phyloP scores from a whole-genome alignment of 92 coral and sea anemone genomes.

The Parazoanthus swiftii region DNA sequence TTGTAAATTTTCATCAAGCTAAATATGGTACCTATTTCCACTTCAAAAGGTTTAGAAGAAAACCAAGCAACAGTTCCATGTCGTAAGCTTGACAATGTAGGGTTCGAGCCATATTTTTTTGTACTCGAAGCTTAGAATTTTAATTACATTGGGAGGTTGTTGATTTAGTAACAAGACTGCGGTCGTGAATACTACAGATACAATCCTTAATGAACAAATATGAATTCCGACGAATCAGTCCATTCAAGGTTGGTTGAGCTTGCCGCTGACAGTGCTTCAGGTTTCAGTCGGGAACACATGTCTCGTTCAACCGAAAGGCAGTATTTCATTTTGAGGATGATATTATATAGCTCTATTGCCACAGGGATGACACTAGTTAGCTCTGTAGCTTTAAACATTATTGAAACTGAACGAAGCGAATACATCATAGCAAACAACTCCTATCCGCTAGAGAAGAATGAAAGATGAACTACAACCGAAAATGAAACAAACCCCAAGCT shows the following conservation, averaged over 20 bases:
- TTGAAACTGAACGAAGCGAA: not conserved
- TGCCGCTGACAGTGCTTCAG: constrained; percentile 1
- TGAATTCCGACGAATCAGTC: not conserved
- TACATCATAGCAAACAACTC: too few relatives aligned
- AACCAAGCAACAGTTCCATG: too few relatives aligned
- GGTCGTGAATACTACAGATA: not conserved
- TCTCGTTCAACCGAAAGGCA: too few relatives aligned
- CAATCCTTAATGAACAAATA: not conserved
- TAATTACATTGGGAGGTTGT: not conserved
- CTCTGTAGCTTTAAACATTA: not conserved
- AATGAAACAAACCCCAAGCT: not conserved
- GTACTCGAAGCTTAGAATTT: not conserved
- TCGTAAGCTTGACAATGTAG: too few relatives aligned
- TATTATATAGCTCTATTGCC: too few relatives aligned
- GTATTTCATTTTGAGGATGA: too few relatives aligned
- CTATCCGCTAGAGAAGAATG: not conserved
- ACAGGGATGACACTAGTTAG: too few relatives aligned
- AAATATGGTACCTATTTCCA: too few relatives aligned
- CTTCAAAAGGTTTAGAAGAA: too few relatives aligned
- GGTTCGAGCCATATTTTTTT: too few relatives aligned
- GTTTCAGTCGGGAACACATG: not conserved
- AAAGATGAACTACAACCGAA: not conserved
- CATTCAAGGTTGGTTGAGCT: not conserved
- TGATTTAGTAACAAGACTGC: not conserved
- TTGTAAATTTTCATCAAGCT: not conserved